A percentile compares a stretch with the other conserved stretches of the same genome.
Conservation (phyloP, 2,797 vertebrate species). For the Pseudomugil gertrudae region DNA sequence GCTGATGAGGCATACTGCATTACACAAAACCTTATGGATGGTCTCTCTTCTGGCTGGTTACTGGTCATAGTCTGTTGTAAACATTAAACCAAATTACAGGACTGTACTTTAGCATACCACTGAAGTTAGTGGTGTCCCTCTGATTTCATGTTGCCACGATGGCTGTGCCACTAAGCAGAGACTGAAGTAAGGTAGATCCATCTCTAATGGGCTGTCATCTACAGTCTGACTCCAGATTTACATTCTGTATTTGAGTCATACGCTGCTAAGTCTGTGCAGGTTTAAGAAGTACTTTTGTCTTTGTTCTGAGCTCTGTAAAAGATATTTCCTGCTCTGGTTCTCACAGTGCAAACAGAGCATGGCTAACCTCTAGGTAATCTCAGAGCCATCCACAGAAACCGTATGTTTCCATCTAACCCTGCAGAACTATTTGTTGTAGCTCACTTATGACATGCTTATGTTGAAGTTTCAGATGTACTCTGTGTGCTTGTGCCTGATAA, state of each 20-base stretch:
- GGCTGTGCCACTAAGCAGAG: slow-evolving; percentile 56
- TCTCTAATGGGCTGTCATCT: slow-evolving; percentile 43
- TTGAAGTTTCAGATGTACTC: slow-evolving; percentile 39
- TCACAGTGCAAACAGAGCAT: slow-evolving; percentile 23
- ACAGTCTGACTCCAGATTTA: slow-evolving; percentile 25
- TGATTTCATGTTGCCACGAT: slow-evolving; percentile 68
- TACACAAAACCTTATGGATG: slow-evolving; percentile 59
- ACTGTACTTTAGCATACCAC: slow-evolving; percentile 58
- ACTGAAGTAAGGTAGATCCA: slow-evolving; percentile 42
- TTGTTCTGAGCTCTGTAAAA: slow-evolving; percentile 38
- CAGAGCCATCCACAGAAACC: slow-evolving; percentile 27
- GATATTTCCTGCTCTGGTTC: slow-evolving; percentile 57
- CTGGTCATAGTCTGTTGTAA: slow-evolving; percentile 71
- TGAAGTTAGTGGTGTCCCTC: slow-evolving; percentile 68
- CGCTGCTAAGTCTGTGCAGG: slow-evolving; percentile 16
- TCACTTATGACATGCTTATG: slow-evolving; percentile 35
- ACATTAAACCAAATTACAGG: slow-evolving; percentile 78
- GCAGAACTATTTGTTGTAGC: slow-evolving; percentile 43
- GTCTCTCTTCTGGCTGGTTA: slow-evolving; percentile 67
- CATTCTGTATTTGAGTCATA: slow-evolving; percentile 30
- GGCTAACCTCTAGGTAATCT: slow-evolving; percentile 59
- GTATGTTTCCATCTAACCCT: slow-evolving; percentile 8
- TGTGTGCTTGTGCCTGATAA: slow-evolving; percentile 64
- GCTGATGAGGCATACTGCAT: slow-evolving; percentile 46
- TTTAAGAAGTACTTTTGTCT: slow-evolving; percentile 42